Conservation (phyloP, 2,797 vertebrate species). For the Acanthurus lineatus region DNA sequence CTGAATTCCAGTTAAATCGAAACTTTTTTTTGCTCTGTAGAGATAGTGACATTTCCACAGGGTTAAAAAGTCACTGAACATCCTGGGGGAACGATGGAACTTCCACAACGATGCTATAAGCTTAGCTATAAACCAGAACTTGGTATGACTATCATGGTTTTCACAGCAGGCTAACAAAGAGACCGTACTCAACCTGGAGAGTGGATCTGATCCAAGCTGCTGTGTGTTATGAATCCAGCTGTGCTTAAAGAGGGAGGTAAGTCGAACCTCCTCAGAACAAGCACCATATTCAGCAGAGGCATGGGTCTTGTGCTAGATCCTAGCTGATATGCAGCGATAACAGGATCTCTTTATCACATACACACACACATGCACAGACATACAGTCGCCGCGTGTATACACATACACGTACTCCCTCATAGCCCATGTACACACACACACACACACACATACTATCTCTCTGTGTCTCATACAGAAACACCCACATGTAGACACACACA, state of each 20-base stretch:
- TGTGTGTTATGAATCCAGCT: slow-evolving; percentile 73
- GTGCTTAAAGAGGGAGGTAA: slow-evolving; percentile 56
- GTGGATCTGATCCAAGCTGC: slow-evolving; percentile 49
- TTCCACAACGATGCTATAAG: slow-evolving; percentile 56
- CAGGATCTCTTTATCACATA: slow-evolving; percentile 44
- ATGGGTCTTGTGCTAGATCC: slow-evolving; percentile 63
- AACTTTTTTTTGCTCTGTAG: slow-evolving; percentile 11
- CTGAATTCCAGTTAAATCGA: slow-evolving; percentile 7
- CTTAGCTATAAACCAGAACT: slow-evolving; percentile 51
- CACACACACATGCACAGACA: slow-evolving; percentile 54
- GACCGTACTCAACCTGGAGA: slow-evolving; percentile 42
- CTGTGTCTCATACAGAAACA: slow-evolving; percentile 36
- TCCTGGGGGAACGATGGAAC: slow-evolving; percentile 30
- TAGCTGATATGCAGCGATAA: slow-evolving; percentile 59
- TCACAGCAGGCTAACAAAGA: slow-evolving; percentile 57
- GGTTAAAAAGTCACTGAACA: background rate
- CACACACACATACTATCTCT: slow-evolving; percentile 4
- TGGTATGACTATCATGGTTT: slow-evolving; percentile 53
- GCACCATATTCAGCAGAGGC: slow-evolving; percentile 52
- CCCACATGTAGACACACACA: slow-evolving; percentile 6
- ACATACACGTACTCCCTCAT: slow-evolving; percentile 6
- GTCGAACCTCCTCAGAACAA: slow-evolving; percentile 59
- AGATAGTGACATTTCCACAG: slow-evolving; percentile 22
- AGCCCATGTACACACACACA: slow-evolving; percentile 5
- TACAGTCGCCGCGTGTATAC: slow-evolving; percentile 22